Evolutionary conservation across 2,888 invertebrate species (phyloP), one percentile per base, ranked within the genome.

Genomic region (Drosophila incognita): DNA sequence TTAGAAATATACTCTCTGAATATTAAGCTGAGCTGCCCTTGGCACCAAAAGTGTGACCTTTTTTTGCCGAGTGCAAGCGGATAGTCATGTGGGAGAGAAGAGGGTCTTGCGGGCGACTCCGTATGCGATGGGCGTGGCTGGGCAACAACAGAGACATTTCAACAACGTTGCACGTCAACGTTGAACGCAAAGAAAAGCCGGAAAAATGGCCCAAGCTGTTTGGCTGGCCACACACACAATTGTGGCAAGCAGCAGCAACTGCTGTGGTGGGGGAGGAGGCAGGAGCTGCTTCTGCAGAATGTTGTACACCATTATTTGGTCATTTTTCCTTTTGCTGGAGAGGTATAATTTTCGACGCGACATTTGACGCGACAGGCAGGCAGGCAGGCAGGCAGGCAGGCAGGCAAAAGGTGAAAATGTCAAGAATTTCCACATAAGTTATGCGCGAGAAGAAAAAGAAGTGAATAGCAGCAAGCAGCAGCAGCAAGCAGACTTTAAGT

Each of bases 281-380:
- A 21, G 61, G 31, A 40, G 35, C 58, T 48, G 52, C 46, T 40
- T 18, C 24, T 49, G 58, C 68, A 60, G 65, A 69, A 79, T 79
- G 65, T 79, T 60, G 35, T 38, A 76, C 79, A 79, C 69, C 61
- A 79, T 79, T 69, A 87, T 83, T 85, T 85, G 86, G 86, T 69
- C 71, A 76, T 62, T 60, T 65, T 73, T 59, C 49, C 53, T 74
- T 72, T 46, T 46, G 46, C 46, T 24, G 24, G 2, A 73, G 69
- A 81, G 87, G 69, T 92, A 91, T 91, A 91, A 91, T 92, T 92
- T 92, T 87, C 89, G 91, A 90, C 91, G 91, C 91, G 91, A 90
- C 91, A 90, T 82, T 87, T 91, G 92, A 87, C 91, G 92, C 91
- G 91, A 85, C 92, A 81, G 69, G 67, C 33, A 33, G 33, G 33